Base-by-base conservation (phyloP, 2,113 vertebrate genomes). In the Brevimyrus niger region DNA sequence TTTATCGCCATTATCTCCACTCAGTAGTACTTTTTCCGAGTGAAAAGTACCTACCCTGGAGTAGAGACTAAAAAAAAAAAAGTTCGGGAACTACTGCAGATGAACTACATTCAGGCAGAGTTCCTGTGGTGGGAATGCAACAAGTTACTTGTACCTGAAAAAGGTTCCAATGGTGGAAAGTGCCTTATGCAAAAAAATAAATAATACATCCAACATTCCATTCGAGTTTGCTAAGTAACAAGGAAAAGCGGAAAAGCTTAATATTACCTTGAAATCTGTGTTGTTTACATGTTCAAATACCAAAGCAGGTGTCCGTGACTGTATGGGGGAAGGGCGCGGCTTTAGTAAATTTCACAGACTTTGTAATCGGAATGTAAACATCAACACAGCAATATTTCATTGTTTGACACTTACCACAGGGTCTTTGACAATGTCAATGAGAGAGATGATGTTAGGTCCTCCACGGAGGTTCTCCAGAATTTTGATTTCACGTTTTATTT, bases 391-490 rank as follows among this genome's bases (percentile, higher is more conserved):
- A 89, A 1, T 35, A 47, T 51, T 86, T 86, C 48, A 27, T 44
- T 19, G n/a, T 44, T 44, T 31, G 3, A 31, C 8, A 91, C 96
- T 95, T 44, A 96, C 96, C 91, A 97, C 96, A 0, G 96, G 96
- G 90, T 97, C 96, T 90, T 97, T 97, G 9, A 97, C 96, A 0
- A 97, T 97, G 90, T 97, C 96, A 0, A 96, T 91, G 19, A 97
- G 95, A 55, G 94, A 96, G 91, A 97, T 97, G 53, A 97, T 95
- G 61, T 97, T 96, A 0, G 96, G 96, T 21, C 96, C 96, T 1
- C 96, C 96, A 0, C 96, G 95, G 0, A 97, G 94, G n/a, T 97
- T 97, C 94, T 99, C 97, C 96, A 98, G 94, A 94, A 98, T 99
- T 95, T 98, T 99, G 93, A 99, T 98, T 95, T 97, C 96, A 5